Percentiles rank a stretch among this genome's conserved stretches.
Conservation (phyloP, 2,797 vertebrate species). For the Eutrigla gurnardus region DNA sequence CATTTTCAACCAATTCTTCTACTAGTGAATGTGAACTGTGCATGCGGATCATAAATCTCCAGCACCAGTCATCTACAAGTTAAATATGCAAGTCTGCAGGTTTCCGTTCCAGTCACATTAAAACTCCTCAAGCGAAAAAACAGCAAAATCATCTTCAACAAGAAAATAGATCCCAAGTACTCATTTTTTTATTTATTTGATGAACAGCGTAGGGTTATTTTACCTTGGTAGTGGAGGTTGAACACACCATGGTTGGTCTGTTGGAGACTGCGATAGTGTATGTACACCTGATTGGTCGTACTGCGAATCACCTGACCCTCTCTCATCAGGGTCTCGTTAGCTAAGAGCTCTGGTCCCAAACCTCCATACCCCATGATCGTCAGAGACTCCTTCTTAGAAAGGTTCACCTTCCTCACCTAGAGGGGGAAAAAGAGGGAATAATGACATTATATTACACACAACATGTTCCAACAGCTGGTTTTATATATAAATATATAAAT, state of each 20-base stretch:
- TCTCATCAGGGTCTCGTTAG: constrained; percentile 91
- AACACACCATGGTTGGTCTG: constrained; percentile 87
- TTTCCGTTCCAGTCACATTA: not conserved
- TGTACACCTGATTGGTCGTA: constrained; percentile 91
- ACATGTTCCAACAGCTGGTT: not conserved
- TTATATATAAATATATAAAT: not conserved
- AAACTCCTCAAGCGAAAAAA: not conserved
- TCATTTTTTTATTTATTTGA: not conserved
- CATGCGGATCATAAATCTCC: not conserved
- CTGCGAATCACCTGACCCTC: constrained; percentile 95
- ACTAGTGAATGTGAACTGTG: not conserved
- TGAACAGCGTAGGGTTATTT: not conserved
- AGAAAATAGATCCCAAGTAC: not conserved
- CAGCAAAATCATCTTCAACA: not conserved
- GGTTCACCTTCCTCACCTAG: constrained; percentile 91
- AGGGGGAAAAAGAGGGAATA: constrained; percentile 11
- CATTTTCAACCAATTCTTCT: not conserved
- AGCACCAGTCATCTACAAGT: not conserved
- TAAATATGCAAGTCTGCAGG: not conserved
- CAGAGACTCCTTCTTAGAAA: constrained; percentile 91
- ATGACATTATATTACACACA: constrained; percentile 12
- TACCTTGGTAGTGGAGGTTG: constrained; percentile 94
- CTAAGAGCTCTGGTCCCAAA: constrained; percentile 84
- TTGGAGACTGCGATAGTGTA: constrained; percentile 91
- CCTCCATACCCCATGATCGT: constrained; percentile 88